Conservation (phyloP, 92 coral and sea anemone species). For the Desmophyllum pertusum region DNA sequence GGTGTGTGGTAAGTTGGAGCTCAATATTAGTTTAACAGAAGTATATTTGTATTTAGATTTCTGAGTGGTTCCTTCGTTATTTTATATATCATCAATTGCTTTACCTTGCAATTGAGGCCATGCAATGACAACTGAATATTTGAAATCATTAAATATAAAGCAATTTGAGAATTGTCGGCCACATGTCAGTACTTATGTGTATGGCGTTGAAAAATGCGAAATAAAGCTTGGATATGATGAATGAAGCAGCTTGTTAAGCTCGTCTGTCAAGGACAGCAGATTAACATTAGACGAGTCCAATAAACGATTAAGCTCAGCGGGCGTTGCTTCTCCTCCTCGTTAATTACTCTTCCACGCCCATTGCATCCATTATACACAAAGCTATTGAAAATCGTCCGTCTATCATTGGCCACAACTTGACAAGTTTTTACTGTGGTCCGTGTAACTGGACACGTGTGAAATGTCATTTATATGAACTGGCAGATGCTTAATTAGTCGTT, state of each 20-base stretch:
- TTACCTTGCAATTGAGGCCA: background rate
- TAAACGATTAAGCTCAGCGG: conserved; percentile 67
- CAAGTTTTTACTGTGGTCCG: conserved; percentile 56
- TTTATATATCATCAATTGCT: background rate
- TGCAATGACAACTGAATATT: background rate
- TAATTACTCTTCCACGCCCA: conserved; percentile 95
- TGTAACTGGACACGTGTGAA: conserved; percentile 86
- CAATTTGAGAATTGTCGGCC: background rate
- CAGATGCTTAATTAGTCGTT: conserved; percentile 37
- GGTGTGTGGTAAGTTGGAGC: background rate
- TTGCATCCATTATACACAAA: conserved; percentile 42
- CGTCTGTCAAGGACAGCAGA: conserved; percentile 39
- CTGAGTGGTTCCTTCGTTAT: background rate
- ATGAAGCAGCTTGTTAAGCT: background rate
- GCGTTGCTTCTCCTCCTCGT: conserved; percentile 90
- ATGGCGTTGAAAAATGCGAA: background rate
- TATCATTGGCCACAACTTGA: conserved; percentile 54
- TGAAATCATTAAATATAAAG: background rate
- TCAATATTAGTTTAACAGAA: background rate
- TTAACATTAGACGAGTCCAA: conserved; percentile 76
- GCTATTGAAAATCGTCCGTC: conserved; percentile 18
- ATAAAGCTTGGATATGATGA: conserved; percentile 4
- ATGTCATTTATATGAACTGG: conserved; percentile 54
- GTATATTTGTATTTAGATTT: background rate
- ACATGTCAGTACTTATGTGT: background rate